Evolutionary conservation across 2,797 vertebrate species (phyloP).

Genomic region (Hydrolagus colliei): DNA sequence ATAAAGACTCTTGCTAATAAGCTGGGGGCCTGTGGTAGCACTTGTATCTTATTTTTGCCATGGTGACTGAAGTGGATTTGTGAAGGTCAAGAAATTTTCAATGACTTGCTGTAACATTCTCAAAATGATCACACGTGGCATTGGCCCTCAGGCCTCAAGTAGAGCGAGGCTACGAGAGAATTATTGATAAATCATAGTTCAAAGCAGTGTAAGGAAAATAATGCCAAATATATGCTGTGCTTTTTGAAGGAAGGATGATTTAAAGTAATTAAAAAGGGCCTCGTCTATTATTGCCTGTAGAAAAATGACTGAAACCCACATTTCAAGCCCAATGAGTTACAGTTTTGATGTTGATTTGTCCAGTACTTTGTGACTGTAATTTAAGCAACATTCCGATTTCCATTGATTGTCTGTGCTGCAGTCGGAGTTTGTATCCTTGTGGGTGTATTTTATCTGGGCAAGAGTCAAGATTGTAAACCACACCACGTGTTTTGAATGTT

Average conservation of each 20-base stretch:
- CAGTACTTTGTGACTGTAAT: background rate
- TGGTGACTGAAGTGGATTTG: conserved; percentile 11
- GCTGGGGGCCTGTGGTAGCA: background rate
- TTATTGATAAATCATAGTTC: conserved; percentile 37
- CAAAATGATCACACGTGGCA: conserved; percentile 13
- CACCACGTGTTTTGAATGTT: background rate
- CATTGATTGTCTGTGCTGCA: background rate
- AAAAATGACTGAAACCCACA: conserved; percentile 4
- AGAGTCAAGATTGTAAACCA: background rate
- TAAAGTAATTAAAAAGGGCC: conserved; percentile 24
- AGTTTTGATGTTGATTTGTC: conserved; percentile 2
- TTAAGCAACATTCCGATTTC: background rate
- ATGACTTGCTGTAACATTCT: conserved; percentile 13
- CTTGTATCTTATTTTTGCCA: conserved; percentile 8
- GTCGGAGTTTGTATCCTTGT: background rate
- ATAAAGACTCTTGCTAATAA: background rate
- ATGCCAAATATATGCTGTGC: conserved; percentile 40
- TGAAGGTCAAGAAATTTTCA: conserved; percentile 28
- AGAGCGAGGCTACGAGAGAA: conserved; percentile 20
- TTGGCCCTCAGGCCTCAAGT: background rate
- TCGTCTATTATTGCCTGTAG: background rate
- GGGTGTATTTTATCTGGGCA: background rate
- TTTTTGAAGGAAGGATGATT: conserved; percentile 38
- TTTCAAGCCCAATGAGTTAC: background rate
- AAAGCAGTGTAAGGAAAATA: conserved; percentile 40